phyloP scores from a whole-genome alignment of 1,140 invertebrate species.

The Scaptomyza hsui region DNA sequence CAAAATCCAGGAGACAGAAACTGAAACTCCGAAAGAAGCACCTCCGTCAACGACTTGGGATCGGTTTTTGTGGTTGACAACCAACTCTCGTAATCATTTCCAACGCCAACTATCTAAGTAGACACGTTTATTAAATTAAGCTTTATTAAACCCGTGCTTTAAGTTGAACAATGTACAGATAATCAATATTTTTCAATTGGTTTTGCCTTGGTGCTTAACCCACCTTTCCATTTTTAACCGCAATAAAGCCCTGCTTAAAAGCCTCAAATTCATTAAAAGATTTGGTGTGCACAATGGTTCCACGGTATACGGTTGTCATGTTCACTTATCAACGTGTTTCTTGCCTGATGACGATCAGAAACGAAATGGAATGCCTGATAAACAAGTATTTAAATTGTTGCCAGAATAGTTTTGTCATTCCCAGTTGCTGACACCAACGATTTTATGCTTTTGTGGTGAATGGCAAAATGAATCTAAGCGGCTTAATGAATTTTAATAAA shows the following conservation, averaged over 20 bases:
- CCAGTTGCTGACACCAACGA: slow-evolving; percentile 1
- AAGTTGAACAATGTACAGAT: no score
- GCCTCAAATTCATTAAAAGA: slow-evolving; percentile 74
- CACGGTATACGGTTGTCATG: slow-evolving; percentile 60
- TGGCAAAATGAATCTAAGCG: slow-evolving; percentile 8
- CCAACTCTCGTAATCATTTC: slow-evolving; percentile 55
- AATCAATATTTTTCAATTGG: not conserved
- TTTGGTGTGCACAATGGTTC: slow-evolving; percentile 73
- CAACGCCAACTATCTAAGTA: slow-evolving; percentile 65
- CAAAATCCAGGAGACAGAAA: slow-evolving; percentile 94
- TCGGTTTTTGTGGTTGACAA: slow-evolving; percentile 1
- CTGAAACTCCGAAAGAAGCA: slow-evolving; percentile 85
- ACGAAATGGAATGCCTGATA: slow-evolving; percentile 26
- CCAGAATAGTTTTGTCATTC: not conserved
- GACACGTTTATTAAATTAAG: not conserved
- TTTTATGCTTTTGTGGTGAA: slow-evolving; percentile 5
- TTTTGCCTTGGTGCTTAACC: not conserved
- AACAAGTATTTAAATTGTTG: slow-evolving; percentile 64
- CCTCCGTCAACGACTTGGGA: slow-evolving; percentile 31
- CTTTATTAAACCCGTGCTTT: no score
- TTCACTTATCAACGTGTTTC: slow-evolving; percentile 26
- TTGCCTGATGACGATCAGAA: not conserved
- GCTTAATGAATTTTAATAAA: not conserved
- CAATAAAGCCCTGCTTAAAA: slow-evolving; percentile 68
- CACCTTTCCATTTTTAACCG: slow-evolving; percentile 69